Evolutionary conservation across 30 jellyfish, hydroid and myxozoan species (phyloP).

Genomic region (Aurelia aurita): DNA sequence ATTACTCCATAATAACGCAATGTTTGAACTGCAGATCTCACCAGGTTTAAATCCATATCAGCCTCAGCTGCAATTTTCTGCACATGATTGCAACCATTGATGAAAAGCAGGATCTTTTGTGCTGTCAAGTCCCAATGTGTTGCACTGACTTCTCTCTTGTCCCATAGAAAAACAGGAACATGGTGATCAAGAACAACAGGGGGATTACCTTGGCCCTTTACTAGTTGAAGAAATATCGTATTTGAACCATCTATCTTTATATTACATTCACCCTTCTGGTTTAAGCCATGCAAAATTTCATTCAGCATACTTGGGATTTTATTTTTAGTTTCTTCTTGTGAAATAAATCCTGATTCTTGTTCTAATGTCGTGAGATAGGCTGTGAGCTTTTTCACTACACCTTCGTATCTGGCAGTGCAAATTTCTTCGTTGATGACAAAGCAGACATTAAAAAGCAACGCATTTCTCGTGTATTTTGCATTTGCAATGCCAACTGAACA

Average conservation of each 20-base stretch:
- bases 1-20: conserved; percentile 84
- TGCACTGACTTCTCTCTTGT: conserved; percentile 67
- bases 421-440: conserved; percentile 87
- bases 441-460: conserved; percentile 80
- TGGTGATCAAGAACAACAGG: conserved; percentile 87
- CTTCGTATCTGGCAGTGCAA: conserved; percentile 70
- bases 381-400: conserved; percentile 83
- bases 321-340: conserved; percentile 73
- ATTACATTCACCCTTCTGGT: conserved; percentile 79
- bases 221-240: conserved; percentile 80
- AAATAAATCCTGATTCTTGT: conserved; percentile 74
- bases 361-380: conserved; percentile 86
- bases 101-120: conserved; percentile 73
- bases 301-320: conserved; percentile 62
- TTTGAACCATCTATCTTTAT: conserved; percentile 83
- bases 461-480: conserved; percentile 84
- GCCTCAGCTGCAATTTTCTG: conserved; percentile 88
- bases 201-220: conserved; percentile 82
- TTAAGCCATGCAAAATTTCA: conserved; percentile 72
- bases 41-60: conserved; percentile 84
- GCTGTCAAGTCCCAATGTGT: conserved; percentile 96
- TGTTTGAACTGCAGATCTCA: conserved; percentile 93
- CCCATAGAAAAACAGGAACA: conserved; percentile 91
- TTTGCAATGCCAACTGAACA: conserved; percentile 80
- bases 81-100: conserved; percentile 86